Base-by-base conservation (phyloP, 1,140 invertebrate species). In the Himalopsyche phryganea region DNA sequence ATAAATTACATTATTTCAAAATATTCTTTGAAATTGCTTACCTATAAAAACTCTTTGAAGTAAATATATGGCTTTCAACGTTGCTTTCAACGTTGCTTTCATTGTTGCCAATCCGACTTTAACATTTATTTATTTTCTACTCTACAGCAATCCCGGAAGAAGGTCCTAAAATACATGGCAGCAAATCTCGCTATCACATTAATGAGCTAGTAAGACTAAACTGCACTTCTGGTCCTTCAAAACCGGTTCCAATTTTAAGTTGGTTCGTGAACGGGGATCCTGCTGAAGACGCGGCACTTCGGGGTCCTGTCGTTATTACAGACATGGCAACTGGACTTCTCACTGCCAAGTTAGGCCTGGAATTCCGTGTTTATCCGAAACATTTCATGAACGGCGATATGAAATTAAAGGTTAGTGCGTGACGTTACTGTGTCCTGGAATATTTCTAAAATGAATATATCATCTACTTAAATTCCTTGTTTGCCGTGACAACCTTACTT, bases 181-280 rank as follows among this genome's bases (percentile, higher is more conserved):
- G 84, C 19, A 78, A 78, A 50, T 76, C 81, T 9, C 78, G 84
- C 20, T 88, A 88, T 73, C 81, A 85, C 65, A 76, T 82, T 42
- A 83, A 83, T 35, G 86, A 88, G 59, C 74, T 75, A 52, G 84
- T 87, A 2, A 71, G 80, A 48, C 80, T 88, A 64, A 88, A 87
- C 70, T 89, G 87, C 69, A 87, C 84, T 14, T 85, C 84, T 6
- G 77, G 77, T 2, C 76, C 81, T 58, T 88, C 86, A 20, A 83
- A 84, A 64, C 87, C 87, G 41, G 83, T 84, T 13, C 85, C 86
- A 14, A 79, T 80, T 49, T 76, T 89, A 28, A 78, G 75, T 18
- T 89, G 87, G 87, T 87, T 81, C 69, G 84, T 89, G 66, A 89
- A 89, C 66, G 83, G 84, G 23, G 82, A 86, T 44, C 78, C 78